Evolutionary conservation across 2,113 vertebrate species (phyloP).

Genomic region (Alexandromys fortis): DNA sequence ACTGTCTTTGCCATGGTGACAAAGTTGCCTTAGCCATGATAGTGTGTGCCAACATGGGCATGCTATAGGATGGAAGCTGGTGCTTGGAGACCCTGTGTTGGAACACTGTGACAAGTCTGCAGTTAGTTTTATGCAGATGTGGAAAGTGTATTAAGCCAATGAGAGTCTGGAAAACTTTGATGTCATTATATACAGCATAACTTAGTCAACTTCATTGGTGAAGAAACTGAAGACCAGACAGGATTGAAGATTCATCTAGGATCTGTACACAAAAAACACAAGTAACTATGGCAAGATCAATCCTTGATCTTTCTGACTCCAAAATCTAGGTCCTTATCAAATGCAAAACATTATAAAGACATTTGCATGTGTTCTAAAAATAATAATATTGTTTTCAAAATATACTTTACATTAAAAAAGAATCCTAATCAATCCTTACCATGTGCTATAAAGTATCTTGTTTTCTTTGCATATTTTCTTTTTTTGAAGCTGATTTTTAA

Average conservation of each 20-base stretch:
- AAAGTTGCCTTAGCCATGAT: neutral
- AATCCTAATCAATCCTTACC: neutral
- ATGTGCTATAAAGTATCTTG: neutral
- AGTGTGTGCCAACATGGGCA: neutral
- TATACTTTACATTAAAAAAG: neutral
- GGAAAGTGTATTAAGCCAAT: neutral
- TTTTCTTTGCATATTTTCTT: too few relatives aligned
- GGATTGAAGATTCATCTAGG: neutral
- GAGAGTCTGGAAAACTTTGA: neutral
- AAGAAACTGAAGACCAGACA: neutral
- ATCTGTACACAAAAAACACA: neutral
- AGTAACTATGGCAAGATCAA: neutral
- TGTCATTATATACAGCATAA: neutral
- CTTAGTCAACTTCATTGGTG: neutral
- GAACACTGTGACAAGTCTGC: neutral
- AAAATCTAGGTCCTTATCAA: neutral
- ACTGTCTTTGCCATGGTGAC: neutral
- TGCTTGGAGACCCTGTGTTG: too few relatives aligned
- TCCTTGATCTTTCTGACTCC: neutral
- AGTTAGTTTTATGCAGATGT: neutral
- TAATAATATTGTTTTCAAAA: neutral
- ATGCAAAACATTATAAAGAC: neutral
- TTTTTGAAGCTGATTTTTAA: too few relatives aligned
- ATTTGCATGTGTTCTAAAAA: neutral
- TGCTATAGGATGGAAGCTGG: too few relatives aligned